Percentiles rank a stretch among this genome's conserved stretches.
phyloP scores from a whole-genome alignment of 2,113 vertebrate genomes.

The Ceyx cyanopectus region DNA sequence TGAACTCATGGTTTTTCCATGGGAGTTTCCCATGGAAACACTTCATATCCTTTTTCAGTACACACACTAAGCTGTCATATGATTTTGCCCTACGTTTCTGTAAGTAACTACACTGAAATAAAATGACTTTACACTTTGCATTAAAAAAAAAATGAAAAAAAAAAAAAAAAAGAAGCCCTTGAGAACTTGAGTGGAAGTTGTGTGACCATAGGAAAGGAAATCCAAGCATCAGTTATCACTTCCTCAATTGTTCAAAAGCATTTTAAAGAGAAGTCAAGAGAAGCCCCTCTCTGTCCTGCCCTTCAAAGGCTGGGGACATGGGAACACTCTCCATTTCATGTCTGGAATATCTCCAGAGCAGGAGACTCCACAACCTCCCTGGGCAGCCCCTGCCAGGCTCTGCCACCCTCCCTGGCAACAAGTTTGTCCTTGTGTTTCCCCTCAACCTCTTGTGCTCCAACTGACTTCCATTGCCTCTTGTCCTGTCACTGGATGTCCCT shows the following conservation, averaged over 20 bases:
- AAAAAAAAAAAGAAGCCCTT: not conserved
- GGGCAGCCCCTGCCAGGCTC: too few relatives aligned
- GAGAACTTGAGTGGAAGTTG: not conserved
- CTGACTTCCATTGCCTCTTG: too few relatives aligned
- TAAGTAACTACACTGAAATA: not conserved
- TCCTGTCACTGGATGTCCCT: too few relatives aligned
- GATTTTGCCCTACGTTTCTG: not conserved
- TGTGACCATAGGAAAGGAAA: not conserved
- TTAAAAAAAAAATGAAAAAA: not conserved
- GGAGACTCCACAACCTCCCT: too few relatives aligned
- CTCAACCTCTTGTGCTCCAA: too few relatives aligned
- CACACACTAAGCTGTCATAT: not conserved
- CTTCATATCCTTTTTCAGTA: not conserved
- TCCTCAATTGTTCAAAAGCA: not conserved
- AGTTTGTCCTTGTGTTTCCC: too few relatives aligned
- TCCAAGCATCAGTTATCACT: not conserved
- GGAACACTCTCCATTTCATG: not conserved
- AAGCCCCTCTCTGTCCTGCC: too few relatives aligned
- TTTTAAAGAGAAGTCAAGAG: not conserved
- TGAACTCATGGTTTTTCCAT: not conserved
- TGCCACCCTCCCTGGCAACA: too few relatives aligned
- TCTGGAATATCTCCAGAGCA: too few relatives aligned
- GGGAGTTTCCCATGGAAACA: constrained; percentile 10
- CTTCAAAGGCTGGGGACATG: not conserved
- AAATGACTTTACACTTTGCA: not conserved